Conservation (phyloP, 2,797 vertebrate genomes). For the Mormyrops attenuatus region DNA sequence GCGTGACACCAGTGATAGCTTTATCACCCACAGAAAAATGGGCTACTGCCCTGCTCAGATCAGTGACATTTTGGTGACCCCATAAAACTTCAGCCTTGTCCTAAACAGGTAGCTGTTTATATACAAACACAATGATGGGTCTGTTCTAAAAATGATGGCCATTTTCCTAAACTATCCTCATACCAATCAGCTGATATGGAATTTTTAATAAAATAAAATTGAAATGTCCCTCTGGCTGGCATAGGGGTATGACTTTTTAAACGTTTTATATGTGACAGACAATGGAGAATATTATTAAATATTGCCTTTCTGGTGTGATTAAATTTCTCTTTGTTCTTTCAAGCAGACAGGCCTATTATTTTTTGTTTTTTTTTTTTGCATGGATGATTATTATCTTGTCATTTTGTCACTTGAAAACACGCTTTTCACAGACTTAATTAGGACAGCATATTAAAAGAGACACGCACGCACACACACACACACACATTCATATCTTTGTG, state of each 20-base stretch:
- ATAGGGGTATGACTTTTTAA: not conserved
- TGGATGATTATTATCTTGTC: conserved; percentile 17
- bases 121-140: not conserved
- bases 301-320: conserved; percentile 10
- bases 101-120: not conserved
- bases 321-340: conserved; percentile 14
- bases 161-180: not conserved
- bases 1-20: not conserved
- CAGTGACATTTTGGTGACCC: not conserved
- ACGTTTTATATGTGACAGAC: not conserved
- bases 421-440: conserved; percentile 15
- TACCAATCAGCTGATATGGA: not conserved
- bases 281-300: not conserved
- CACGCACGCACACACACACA: not conserved
- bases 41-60: not conserved
- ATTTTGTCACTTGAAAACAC: conserved; percentile 13
- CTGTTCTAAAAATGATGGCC: not conserved
- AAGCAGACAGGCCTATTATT: not conserved
- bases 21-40: not conserved
- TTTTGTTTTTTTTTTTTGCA: not conserved
- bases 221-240: not conserved
- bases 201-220: conserved; percentile 6
- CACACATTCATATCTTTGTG: not conserved
- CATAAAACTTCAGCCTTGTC: not conserved
- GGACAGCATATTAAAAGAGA: conserved; percentile 9